Base-by-base conservation (phyloP, 2,113 vertebrate species). In the Stercorarius parasiticus region DNA sequence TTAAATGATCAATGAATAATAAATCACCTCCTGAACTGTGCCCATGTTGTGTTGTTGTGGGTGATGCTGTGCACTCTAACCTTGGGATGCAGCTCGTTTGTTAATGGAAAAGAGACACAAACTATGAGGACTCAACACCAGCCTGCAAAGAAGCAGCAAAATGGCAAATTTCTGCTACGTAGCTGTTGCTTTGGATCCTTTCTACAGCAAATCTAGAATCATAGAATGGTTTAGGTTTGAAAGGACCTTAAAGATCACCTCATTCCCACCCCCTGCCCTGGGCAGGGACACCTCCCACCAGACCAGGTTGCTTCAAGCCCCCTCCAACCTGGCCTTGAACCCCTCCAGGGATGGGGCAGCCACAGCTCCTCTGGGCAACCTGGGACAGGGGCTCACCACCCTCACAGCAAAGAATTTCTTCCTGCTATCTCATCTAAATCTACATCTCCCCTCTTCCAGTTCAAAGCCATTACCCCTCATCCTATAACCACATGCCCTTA, bases 1-100 rank as follows among this genome's bases (percentile, higher is more conserved):
- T 47, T 91, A 95, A 94, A 93, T 94, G 93, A 88, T 62, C 78
- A 80, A 89, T 85, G 86, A 95, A 89, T 85, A 92, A 95, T 72
- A 94, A 91, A 95, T 93, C 58, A 25, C 27, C 36, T 67, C 77
- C 45, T 89, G 80, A 95, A 45, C 73, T 58, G 52, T 64, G 72
- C 88, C 40, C 29, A 0, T 27, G 36, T 47, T 84, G 27, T 85
- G 38, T 22, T 86, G 61, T 19, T 67, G 53, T 32, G 66, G 56
- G 70, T 50, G 81, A 47, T 72, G 12, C 43, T 56, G 38, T 34
- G 36, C 56, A 32, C 80, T 80, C 73, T 61, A 27, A 4, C 73
- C 45, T 80, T 49, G 45, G 81, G 61, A 69, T 65, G 25, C 36
- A 76, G 42, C 61, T 65, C 1, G 0, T 30, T 34, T 36, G 29